Conservation (phyloP, 2,113 vertebrate species). For the Macaca nemestrina region DNA sequence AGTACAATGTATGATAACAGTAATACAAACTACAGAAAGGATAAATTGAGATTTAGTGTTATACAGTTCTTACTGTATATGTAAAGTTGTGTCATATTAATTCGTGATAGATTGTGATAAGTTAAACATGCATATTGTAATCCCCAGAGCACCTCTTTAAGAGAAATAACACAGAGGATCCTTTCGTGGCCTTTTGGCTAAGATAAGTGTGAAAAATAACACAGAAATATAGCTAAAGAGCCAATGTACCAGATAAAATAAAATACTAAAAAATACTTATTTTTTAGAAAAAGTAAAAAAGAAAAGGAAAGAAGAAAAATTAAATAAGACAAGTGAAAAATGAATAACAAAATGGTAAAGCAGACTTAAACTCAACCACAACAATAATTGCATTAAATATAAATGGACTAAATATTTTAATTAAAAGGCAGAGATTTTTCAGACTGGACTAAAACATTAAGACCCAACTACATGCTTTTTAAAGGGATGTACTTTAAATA, state of each 20-base stretch:
- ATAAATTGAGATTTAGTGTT: background rate
- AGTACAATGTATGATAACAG: background rate
- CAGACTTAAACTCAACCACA: background rate
- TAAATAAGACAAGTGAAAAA: background rate
- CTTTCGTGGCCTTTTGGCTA: too few relatives aligned
- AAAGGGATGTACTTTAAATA: background rate
- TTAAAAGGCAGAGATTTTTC: slow-evolving; percentile 40
- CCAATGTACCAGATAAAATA: background rate
- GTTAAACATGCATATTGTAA: background rate
- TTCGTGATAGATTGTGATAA: background rate
- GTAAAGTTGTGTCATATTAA: background rate
- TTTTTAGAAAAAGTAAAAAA: background rate
- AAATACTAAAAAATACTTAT: background rate
- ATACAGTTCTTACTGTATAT: background rate
- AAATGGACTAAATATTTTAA: background rate
- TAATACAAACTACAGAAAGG: background rate
- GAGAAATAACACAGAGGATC: background rate
- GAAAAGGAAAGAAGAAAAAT: background rate
- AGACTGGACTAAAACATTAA: background rate
- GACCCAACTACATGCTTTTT: background rate
- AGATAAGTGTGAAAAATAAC: background rate
- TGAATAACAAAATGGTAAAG: background rate
- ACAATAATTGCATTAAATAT: slow-evolving; percentile 11
- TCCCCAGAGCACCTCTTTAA: background rate
- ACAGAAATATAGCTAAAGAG: background rate